Evolutionary conservation across 1,140 invertebrate species (phyloP).

Genomic region (Venturia canescens): DNA sequence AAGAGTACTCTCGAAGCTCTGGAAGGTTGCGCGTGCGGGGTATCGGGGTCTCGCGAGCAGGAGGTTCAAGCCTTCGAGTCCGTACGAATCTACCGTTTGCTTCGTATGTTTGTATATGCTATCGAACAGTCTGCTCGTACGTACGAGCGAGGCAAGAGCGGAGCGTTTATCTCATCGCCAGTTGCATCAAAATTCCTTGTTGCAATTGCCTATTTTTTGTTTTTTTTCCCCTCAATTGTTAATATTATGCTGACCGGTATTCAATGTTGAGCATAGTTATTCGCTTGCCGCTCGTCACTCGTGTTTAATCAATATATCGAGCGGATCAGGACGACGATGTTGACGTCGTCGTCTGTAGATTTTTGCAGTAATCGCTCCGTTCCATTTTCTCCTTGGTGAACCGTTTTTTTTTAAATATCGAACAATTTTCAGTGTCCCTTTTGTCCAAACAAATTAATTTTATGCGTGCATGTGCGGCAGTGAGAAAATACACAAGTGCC

Average conservation of each 20-base stretch:
- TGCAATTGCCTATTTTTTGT: neutral
- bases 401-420: neutral
- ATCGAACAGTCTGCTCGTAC: neutral
- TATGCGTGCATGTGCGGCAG: too few species aligned
- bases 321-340: slow-evolving; percentile 4
- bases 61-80: too few species aligned
- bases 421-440: too few species aligned
- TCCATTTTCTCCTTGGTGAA: neutral
- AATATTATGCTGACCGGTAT: neutral
- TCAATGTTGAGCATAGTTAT: neutral
- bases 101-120: too few species aligned
- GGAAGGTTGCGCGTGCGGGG: too few species aligned
- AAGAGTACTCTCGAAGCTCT: too few species aligned
- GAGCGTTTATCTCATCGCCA: neutral
- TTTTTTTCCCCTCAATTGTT: neutral
- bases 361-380: neutral
- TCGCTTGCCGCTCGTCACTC: neutral
- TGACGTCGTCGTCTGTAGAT: neutral
- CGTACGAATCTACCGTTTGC: too few species aligned
- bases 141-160: neutral
- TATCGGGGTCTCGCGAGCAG: too few species aligned
- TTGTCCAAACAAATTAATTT: too few species aligned
- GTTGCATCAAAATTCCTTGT: neutral
- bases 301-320: slow-evolving; percentile 36
- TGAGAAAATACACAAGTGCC: too few species aligned